Percentiles rank a stretch among this genome's conserved stretches.
phyloP scores from a whole-genome alignment of 2,888 invertebrate genomes.

The Nyleta sp. region DNA sequence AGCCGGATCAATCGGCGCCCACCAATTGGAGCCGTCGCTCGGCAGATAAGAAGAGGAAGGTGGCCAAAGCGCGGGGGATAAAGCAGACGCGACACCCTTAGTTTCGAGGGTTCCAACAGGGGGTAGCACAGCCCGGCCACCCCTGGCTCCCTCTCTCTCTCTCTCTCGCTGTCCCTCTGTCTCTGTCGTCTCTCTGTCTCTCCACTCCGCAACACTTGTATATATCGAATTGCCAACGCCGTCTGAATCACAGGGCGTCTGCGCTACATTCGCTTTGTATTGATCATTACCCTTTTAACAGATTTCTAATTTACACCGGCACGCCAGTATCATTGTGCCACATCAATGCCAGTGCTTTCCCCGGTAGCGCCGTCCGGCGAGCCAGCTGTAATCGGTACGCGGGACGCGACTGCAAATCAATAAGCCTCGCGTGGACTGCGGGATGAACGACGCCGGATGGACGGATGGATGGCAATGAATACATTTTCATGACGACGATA shows the following conservation, averaged over 20 bases:
- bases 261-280: constrained; percentile 79
- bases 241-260: constrained; percentile 76
- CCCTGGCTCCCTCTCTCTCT: constrained; percentile 66
- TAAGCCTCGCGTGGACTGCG: too few species aligned
- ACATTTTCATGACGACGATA: too few species aligned
- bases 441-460: too few species aligned
- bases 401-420: too few species aligned
- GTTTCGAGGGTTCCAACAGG: constrained; percentile 74
- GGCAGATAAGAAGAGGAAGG: constrained; percentile 34
- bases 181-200: too few species aligned
- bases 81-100: constrained; percentile 62
- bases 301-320: constrained; percentile 80
- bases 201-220: constrained; percentile 65
- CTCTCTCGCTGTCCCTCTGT: too few species aligned
- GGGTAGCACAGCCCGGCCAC: constrained; percentile 76
- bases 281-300: constrained; percentile 82
- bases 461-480: too few species aligned
- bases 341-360: constrained; percentile 42
- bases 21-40: constrained; percentile 22
- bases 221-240: constrained; percentile 56
- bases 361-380: background rate
- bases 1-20: constrained; percentile 3
- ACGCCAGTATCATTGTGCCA: constrained; percentile 68
- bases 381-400: background rate
- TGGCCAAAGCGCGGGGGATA: constrained; percentile 23